These are phyloP conservation scores for Agrochola lota DNA, from an alignment of 2,888 invertebrate species.

Conservation along the genomic window DNA sequence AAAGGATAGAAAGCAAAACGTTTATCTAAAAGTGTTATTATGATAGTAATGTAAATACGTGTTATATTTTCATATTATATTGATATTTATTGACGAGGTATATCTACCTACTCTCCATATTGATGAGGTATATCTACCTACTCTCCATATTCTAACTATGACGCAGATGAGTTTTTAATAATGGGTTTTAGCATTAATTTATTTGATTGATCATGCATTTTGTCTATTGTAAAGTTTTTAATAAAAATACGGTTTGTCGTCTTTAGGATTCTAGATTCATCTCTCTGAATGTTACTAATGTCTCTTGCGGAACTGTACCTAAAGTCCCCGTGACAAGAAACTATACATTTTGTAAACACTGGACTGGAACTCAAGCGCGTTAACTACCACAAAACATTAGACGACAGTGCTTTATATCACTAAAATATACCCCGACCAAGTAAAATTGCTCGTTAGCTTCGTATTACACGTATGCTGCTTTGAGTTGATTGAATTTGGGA, in stretches of 20 bases:
- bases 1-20: conserved; percentile 39
- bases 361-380: too few species aligned
- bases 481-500: too few species aligned
- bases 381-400: too few species aligned
- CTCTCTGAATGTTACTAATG: background rate
- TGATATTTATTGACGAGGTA: conserved; percentile 38
- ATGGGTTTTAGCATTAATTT: conserved; percentile 5
- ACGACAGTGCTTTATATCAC: too few species aligned
- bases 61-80: conserved; percentile 49
- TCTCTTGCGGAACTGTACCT: background rate
- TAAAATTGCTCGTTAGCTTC: too few species aligned
- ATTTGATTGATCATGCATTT: conserved; percentile 28
- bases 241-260: conserved; percentile 1
- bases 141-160: conserved; percentile 16
- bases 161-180: conserved; percentile 23
- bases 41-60: conserved; percentile 33
- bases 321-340: too few species aligned
- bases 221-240: conserved; percentile 1
- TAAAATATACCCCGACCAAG: too few species aligned
- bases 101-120: background rate
- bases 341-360: too few species aligned
- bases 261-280: background rate
- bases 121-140: conserved; percentile 2
- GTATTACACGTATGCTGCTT: too few species aligned
- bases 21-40: conserved; percentile 40